Conservation (phyloP, 1,140 invertebrate species). For the Helicoverpa zea region DNA sequence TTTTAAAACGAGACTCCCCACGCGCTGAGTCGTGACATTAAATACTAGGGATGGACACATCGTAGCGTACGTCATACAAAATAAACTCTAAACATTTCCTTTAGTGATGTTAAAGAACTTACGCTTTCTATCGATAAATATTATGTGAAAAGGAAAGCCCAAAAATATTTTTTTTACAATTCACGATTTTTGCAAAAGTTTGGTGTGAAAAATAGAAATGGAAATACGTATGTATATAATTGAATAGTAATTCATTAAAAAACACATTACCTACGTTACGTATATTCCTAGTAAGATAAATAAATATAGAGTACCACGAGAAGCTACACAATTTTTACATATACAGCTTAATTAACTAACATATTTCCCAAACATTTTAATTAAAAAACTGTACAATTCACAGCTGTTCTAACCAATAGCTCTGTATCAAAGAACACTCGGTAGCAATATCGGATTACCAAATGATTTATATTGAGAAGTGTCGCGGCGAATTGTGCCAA, state of each 20-base stretch:
- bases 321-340: too few relatives aligned
- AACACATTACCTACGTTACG: too few relatives aligned
- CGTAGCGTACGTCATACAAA: constrained; percentile 6
- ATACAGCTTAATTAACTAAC: too few relatives aligned
- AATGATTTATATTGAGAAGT: constrained; percentile 69
- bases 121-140: neutral
- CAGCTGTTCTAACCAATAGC: neutral
- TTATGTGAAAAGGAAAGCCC: too few relatives aligned
- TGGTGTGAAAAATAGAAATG: too few relatives aligned
- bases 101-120: neutral
- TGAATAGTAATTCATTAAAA: too few relatives aligned
- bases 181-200: too few relatives aligned
- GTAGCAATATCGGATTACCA: constrained; percentile 58
- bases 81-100: neutral
- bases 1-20: constrained; percentile 43
- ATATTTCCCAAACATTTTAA: neutral
- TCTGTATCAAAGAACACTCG: constrained; percentile 30
- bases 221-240: too few relatives aligned
- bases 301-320: too few relatives aligned
- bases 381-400: neutral
- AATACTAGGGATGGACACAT: constrained; percentile 36
- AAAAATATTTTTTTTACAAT: too few relatives aligned
- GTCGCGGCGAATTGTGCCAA: constrained; percentile 62
- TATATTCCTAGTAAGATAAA: too few relatives aligned
- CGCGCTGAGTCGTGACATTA: constrained; percentile 26